Evolutionary conservation across 2,797 vertebrate genomes (phyloP).

Genomic region (Fratercula arctica): DNA sequence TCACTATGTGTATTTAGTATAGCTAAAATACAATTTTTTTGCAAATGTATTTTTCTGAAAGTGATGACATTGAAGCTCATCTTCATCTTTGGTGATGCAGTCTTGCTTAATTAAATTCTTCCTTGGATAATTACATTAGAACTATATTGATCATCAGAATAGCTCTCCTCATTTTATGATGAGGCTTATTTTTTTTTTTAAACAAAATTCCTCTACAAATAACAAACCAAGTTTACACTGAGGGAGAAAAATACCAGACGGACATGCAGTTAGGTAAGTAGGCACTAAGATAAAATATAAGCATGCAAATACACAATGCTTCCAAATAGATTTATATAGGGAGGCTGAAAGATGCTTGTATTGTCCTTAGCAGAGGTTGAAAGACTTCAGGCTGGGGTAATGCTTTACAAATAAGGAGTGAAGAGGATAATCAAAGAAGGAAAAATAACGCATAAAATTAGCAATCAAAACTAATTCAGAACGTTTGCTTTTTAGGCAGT

Average conservation of each 20-base stretch:
- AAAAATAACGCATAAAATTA: not conserved
- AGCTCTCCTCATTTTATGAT: not conserved
- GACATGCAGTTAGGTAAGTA: not conserved
- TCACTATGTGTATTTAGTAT: not conserved
- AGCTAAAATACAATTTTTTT: not conserved
- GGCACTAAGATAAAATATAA: not conserved
- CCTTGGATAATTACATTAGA: not conserved
- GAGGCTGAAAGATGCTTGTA: not conserved
- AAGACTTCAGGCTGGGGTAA: not conserved
- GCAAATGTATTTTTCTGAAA: not conserved
- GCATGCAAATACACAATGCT: not conserved
- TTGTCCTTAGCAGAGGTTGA: not conserved
- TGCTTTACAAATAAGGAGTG: not conserved
- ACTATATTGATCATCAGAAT: not conserved
- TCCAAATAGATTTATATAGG: not conserved
- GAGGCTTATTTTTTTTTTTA: fast-evolving
- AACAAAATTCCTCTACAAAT: not conserved
- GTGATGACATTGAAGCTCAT: not conserved
- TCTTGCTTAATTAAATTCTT: not conserved
- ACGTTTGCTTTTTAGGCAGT: not conserved
- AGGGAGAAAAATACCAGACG: not conserved
- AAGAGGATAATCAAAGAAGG: not conserved
- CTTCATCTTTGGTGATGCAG: not conserved
- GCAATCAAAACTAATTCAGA: not conserved
- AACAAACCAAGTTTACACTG: not conserved